Conservation (phyloP, 2,888 invertebrate species). For the Ormia ochracea region DNA sequence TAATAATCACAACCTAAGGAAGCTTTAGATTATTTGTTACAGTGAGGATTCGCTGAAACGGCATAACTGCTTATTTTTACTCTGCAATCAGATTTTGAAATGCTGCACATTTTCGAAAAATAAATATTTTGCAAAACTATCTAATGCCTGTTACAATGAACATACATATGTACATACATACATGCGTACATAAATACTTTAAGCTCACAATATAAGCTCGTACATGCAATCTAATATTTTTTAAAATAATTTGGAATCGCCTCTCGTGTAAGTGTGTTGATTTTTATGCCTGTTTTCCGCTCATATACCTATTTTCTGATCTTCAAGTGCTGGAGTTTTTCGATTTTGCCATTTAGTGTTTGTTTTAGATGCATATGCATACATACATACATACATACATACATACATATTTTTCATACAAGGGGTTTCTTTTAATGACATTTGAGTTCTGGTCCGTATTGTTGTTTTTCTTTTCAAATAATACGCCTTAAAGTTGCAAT, state of each 20-base stretch:
- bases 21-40: no score
- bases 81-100: no score
- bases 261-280: background rate
- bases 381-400: no score
- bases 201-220: no score
- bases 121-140: no score
- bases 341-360: constrained; percentile 55
- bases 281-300: constrained; percentile 5
- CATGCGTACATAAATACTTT: no score
- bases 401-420: background rate
- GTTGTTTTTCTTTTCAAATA: constrained; percentile 17
- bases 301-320: constrained; percentile 30
- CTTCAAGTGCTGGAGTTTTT: constrained; percentile 48
- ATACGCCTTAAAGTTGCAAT: constrained; percentile 42
- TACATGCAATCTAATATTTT: background rate
- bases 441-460: constrained; percentile 34
- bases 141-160: no score
- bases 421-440: constrained; percentile 50
- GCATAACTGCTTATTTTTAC: no score
- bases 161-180: no score
- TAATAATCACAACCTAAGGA: no score
- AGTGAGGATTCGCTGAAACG: no score
- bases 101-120: no score
- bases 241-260: background rate
- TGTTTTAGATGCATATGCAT: constrained; percentile 48